Percentiles rank a stretch among this genome's conserved stretches.
Evolutionary conservation across 2,797 vertebrate genomes (phyloP).

Genomic region (Sebastes trivittatus): DNA sequence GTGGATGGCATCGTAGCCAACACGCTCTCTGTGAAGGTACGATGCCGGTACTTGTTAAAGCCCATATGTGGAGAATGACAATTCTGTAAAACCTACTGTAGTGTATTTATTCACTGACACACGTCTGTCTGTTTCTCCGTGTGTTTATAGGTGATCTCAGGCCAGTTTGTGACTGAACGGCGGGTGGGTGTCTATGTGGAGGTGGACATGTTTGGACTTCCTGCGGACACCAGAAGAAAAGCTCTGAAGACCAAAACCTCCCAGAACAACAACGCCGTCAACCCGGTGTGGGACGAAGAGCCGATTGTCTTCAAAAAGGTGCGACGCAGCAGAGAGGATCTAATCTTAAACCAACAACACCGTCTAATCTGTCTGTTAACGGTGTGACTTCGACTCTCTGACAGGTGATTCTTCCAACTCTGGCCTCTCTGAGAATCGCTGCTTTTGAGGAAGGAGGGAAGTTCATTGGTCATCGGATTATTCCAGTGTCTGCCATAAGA

Average conservation of each 20-base stretch:
- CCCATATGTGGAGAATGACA: no score
- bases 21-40: conserved; percentile 96
- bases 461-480: conserved; percentile 95
- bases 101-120: neutral
- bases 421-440: conserved; percentile 93
- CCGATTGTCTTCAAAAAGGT: conserved; percentile 97
- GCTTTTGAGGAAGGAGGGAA: conserved; percentile 97
- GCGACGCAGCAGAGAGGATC: neutral
- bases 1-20: conserved; percentile 98
- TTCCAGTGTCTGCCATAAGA: conserved; percentile 93
- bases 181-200: conserved; percentile 95
- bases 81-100: no score
- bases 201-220: conserved; percentile 97
- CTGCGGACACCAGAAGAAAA: conserved; percentile 94
- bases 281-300: conserved; percentile 98
- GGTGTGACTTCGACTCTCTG: neutral
- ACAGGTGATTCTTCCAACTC: conserved; percentile 94
- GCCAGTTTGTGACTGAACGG: conserved; percentile 94
- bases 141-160: conserved; percentile 90
- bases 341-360: fast-evolving
- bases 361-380: neutral
- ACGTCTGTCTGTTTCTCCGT: neutral
- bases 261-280: conserved; percentile 94
- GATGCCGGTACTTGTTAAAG: neutral
- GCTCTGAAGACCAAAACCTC: conserved; percentile 96